Conservation (phyloP, 2,888 invertebrate genomes). For the Baccha elongata region DNA sequence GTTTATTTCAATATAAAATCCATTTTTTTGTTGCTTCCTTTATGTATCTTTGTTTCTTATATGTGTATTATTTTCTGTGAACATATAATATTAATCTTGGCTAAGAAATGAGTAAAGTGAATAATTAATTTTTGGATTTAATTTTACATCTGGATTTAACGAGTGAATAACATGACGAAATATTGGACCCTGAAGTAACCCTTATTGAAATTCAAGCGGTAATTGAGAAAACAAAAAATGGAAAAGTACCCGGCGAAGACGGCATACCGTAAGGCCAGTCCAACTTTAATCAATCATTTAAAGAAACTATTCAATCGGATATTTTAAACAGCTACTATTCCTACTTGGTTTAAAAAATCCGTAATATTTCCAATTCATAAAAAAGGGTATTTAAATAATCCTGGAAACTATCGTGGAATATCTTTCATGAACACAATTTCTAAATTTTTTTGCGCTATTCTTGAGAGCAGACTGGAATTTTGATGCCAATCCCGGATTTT, state of each 20-base stretch:
- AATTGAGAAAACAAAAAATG: not conserved
- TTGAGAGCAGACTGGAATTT: too few relatives aligned
- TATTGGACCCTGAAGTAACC: not conserved
- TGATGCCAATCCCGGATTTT: too few relatives aligned
- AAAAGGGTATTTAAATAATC: not conserved
- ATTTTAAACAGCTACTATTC: not conserved
- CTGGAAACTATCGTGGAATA: constrained; percentile 10
- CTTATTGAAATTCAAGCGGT: not conserved
- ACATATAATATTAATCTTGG: too few relatives aligned
- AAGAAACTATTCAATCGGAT: not conserved
- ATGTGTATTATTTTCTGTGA: too few relatives aligned
- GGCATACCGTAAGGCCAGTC: not conserved
- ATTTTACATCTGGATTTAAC: too few relatives aligned
- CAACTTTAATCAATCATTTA: not conserved
- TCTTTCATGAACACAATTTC: constrained; percentile 19
- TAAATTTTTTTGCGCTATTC: too few relatives aligned
- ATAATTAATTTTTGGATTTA: too few relatives aligned
- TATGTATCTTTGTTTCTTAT: too few relatives aligned
- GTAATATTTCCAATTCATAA: not conserved
- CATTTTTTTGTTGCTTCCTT: too few relatives aligned
- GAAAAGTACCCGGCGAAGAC: not conserved
- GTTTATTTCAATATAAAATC: too few relatives aligned
- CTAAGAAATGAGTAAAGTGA: too few relatives aligned
- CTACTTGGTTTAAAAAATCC: not conserved
- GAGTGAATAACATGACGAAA: too few relatives aligned